Percentiles rank a stretch among this genome's conserved stretches.
Evolutionary conservation across 1,140 invertebrate species (phyloP).

Genomic region (Drosophila yakuba): DNA sequence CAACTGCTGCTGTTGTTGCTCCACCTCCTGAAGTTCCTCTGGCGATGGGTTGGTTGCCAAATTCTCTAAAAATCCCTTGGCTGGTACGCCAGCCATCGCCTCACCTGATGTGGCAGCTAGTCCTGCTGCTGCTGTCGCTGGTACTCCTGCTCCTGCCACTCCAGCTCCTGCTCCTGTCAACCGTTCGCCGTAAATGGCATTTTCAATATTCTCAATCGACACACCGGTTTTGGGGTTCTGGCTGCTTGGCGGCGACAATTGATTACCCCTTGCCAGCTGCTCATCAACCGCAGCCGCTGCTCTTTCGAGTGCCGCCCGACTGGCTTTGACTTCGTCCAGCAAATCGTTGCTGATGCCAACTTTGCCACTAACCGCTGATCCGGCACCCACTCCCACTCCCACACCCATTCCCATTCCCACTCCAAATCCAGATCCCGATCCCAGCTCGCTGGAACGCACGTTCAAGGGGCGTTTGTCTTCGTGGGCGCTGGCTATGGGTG

Average conservation of each 20-base stretch:
- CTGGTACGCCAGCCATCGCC: conserved; percentile 3
- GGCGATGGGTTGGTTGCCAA: conserved; percentile 48
- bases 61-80: conserved; percentile 69
- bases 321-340: conserved; percentile 75
- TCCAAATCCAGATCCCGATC: no score
- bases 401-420: neutral
- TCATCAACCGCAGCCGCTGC: conserved; percentile 82
- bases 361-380: conserved; percentile 12
- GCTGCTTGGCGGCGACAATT: conserved; percentile 62
- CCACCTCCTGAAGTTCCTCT: conserved; percentile 8
- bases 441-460: conserved; percentile 44
- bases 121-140: conserved; percentile 22
- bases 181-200: conserved; percentile 83
- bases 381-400: neutral
- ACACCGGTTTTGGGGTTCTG: conserved; percentile 54
- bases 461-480: conserved; percentile 61
- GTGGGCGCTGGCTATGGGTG: neutral
- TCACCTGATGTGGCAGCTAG: conserved; percentile 1
- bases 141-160: conserved; percentile 3
- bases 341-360: conserved; percentile 73
- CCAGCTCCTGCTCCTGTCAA: conserved; percentile 44
- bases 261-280: conserved; percentile 74
- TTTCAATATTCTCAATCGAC: conserved; percentile 84
- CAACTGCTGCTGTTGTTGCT: conserved; percentile 16
- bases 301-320: conserved; percentile 60